Evolutionary conservation across 2,888 invertebrate species (phyloP).

Genomic region (Theodoxus fluviatilis): DNA sequence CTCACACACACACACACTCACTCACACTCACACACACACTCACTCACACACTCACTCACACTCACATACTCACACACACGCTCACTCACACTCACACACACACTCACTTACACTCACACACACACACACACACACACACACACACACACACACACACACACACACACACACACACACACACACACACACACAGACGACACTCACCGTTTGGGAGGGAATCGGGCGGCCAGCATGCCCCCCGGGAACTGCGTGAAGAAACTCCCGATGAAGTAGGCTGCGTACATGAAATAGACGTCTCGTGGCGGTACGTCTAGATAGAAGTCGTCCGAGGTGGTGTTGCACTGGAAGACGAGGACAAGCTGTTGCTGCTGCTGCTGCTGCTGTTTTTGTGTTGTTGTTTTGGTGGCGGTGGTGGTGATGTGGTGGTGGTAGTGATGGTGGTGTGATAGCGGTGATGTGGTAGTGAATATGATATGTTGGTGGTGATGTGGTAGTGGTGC

Average conservation of each 20-base stretch:
- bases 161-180: background rate
- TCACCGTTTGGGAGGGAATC: slow-evolving; percentile 44
- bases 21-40: no score
- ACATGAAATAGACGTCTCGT: slow-evolving; percentile 28
- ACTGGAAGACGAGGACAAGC: background rate
- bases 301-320: slow-evolving; percentile 27
- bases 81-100: background rate
- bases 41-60: no score
- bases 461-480: no score
- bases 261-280: slow-evolving; percentile 41
- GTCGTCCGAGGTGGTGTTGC: background rate
- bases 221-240: slow-evolving; percentile 41
- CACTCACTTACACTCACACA: background rate
- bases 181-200: background rate
- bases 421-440: no score
- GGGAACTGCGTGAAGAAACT: slow-evolving; percentile 43
- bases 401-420: no score
- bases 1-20: no score
- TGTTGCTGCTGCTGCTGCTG: background rate
- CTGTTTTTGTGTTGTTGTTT: no score
- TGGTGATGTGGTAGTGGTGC: no score
- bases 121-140: slow-evolving; percentile 5
- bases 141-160: no score
- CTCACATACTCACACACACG: no score
- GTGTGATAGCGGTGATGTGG: no score